Percentiles rank a stretch among this genome's conserved stretches.
Conservation (phyloP, 2,113 vertebrate genomes). For the Amphilophus citrinellus region DNA sequence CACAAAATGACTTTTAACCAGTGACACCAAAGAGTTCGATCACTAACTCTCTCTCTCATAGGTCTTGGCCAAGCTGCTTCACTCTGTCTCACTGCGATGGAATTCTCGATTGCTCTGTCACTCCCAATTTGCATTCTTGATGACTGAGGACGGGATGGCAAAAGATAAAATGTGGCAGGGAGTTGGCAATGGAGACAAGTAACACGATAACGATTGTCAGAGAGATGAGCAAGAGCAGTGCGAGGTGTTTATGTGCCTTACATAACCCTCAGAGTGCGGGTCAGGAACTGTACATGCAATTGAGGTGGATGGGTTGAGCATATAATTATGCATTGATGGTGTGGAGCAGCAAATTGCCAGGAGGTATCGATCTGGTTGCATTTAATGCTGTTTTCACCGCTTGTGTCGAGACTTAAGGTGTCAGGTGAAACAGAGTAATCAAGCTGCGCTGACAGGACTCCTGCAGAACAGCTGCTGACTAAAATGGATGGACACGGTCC, state of each 20-base stretch:
- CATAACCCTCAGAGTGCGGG: slow-evolving; percentile 27
- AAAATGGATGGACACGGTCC: slow-evolving; percentile 33
- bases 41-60: slow-evolving; percentile 20
- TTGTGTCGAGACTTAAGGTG: slow-evolving; percentile 39
- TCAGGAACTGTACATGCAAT: slow-evolving; percentile 35
- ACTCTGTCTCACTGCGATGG: slow-evolving; percentile 55
- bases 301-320: slow-evolving; percentile 42
- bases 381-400: slow-evolving; percentile 56
- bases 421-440: slow-evolving; percentile 67
- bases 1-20: slow-evolving; percentile 12
- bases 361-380: slow-evolving; percentile 65
- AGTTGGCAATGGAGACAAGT: slow-evolving; percentile 11
- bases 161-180: slow-evolving; percentile 36
- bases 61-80: slow-evolving; percentile 34
- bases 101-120: slow-evolving; percentile 72
- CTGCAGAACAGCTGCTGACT: slow-evolving; percentile 33
- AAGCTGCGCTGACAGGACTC: slow-evolving; percentile 49
- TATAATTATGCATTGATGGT: slow-evolving; percentile 61
- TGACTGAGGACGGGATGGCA: slow-evolving; percentile 36
- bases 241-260: background rate
- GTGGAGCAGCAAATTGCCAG: slow-evolving; percentile 41
- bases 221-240: slow-evolving; percentile 15
- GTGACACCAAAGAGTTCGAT: slow-evolving; percentile 43
- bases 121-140: slow-evolving; percentile 70
- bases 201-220: slow-evolving; percentile 27